Percentiles rank a stretch among this genome's conserved stretches.
These are phyloP conservation scores for Melanchra persicariae DNA, from an alignment of 2,888 invertebrate genomes.

Conservation along the genomic window DNA sequence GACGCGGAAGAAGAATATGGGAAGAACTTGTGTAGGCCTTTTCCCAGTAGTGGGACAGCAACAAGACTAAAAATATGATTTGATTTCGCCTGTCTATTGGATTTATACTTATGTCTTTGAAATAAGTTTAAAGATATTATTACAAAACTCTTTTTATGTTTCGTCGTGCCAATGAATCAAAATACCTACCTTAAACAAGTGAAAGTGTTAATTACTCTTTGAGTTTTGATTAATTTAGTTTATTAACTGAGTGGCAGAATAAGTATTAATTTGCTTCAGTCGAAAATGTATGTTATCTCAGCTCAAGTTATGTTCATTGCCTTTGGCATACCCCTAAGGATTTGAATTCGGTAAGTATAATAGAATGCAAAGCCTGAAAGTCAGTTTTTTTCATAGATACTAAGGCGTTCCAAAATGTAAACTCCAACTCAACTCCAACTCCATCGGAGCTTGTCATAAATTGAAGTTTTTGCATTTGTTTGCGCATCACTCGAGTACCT, in stretches of 20 bases:
- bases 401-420: too few relatives aligned
- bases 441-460: too few relatives aligned
- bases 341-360: constrained; percentile 4
- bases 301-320: constrained; percentile 5
- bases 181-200: constrained; percentile 6
- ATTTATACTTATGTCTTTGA: neutral
- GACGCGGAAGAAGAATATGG: too few relatives aligned
- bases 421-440: too few relatives aligned
- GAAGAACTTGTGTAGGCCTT: too few relatives aligned
- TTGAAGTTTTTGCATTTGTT: too few relatives aligned
- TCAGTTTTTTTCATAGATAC: neutral
- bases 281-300: constrained; percentile 27
- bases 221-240: constrained; percentile 35
- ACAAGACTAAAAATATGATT: too few relatives aligned
- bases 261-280: constrained; percentile 11
- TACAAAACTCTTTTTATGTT: neutral
- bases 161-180: neutral
- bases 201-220: constrained; percentile 32
- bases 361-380: constrained; percentile 7
- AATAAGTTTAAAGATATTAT: neutral
- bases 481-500: too few relatives aligned
- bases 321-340: neutral
- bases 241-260: constrained; percentile 25
- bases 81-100: too few relatives aligned
- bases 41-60: too few relatives aligned